Evolutionary conservation across 2,797 vertebrate species (phyloP), one percentile per base, ranked within the genome.

Genomic region (Anas georgica): DNA sequence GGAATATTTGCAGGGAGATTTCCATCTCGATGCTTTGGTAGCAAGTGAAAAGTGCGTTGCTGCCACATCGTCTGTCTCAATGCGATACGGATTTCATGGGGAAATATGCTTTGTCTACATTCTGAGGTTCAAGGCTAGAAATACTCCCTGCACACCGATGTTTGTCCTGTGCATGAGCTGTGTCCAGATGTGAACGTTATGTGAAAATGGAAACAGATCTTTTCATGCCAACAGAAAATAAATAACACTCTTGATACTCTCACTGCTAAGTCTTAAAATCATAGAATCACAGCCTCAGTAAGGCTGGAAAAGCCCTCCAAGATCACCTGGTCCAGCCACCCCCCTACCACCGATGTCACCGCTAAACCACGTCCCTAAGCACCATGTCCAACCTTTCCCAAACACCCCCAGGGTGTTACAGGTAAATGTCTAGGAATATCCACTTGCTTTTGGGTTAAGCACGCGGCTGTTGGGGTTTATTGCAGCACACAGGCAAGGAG

Each of bases 161-260:
- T 60, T 55, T 76, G 52, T 23, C 17, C 79, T 8, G 26, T n/a
- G 58, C 6, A 0, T 4, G 4, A 6, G 26, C 26, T 6, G 2
- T 1, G 12, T 25, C 67, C 84, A 22, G 12, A 2, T 26, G n/a
- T 8, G 46, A 70, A 45, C 3, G 0, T 2, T 8, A 11, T 7
- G 1, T 0, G 26, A 58, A 72, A 89, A 84, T 12, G 55, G 48
- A 45, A 41, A 3, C 62, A 68, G 12, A 33, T 4, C 26, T 55
- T 3, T 20, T 69, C 12, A 6, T 7, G 3, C 22, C 64, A 81
- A n/a, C 59, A 59, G 52, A 4, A 23, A 31, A 73, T 18, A 1
- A 18, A 26, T 0, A 56, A 6, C 23, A 9, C 52, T 43, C 2
- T 13, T 31, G 81, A 12, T 3, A 7, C 6, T 67, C 25, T 13